phyloP scores from a whole-genome alignment of 2,797 vertebrate species.

The Chelidonichthys spinosus region DNA sequence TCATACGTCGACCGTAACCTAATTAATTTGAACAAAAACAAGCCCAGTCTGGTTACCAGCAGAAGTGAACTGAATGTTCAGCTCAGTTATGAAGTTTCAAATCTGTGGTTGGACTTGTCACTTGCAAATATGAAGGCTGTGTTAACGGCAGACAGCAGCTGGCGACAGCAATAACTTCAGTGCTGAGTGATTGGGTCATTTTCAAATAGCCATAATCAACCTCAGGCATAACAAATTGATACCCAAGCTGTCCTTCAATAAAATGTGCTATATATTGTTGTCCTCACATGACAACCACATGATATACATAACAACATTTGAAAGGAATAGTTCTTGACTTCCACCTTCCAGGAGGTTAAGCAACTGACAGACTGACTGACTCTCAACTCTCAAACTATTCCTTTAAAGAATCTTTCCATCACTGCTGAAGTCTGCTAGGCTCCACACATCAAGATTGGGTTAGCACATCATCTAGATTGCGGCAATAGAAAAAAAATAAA shows the following conservation, averaged over 20 bases:
- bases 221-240: not conserved
- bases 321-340: not conserved
- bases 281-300: not conserved
- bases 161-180: slow-evolving; percentile 22
- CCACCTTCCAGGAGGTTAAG: not conserved
- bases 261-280: not conserved
- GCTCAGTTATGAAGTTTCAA: slow-evolving; percentile 18
- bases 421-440: not conserved
- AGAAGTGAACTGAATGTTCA: slow-evolving; percentile 28
- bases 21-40: not conserved
- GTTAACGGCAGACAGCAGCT: slow-evolving; percentile 15
- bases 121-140: slow-evolving; percentile 27
- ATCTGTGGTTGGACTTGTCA: slow-evolving; percentile 26
- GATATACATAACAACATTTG: not conserved
- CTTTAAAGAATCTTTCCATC: no score
- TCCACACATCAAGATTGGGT: not conserved
- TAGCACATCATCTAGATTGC: not conserved
- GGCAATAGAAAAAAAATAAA: no score
- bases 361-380: no score
- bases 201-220: not conserved
- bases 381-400: no score
- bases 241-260: not conserved
- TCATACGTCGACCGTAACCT: not conserved
- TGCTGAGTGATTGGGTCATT: not conserved
- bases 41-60: not conserved